A percentile compares a stretch with the other conserved stretches of the same genome.
Conservation (phyloP, 1,140 invertebrate genomes). For the Heliconius nattereri region DNA sequence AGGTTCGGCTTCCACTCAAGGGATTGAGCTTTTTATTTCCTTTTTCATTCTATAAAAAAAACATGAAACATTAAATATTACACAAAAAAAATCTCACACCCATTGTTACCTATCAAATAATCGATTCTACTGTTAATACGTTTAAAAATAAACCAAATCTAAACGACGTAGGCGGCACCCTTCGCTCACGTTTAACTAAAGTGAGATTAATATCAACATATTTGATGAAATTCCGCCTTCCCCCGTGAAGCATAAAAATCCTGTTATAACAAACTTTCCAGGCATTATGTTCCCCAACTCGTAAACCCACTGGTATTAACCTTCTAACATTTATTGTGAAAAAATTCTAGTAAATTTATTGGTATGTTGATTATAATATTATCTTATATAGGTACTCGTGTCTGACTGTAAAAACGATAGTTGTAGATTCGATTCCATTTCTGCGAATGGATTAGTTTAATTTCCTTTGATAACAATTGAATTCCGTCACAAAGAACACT, state of each 20-base stretch:
- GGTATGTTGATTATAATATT: no score
- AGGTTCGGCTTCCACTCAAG: no score
- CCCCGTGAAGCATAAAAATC: background rate
- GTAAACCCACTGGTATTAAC: background rate
- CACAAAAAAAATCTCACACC: background rate
- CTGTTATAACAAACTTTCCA: conserved; percentile 10
- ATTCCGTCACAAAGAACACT: no score
- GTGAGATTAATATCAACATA: conserved; percentile 14
- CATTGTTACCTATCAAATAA: background rate
- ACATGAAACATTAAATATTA: background rate
- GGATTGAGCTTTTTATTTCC: no score
- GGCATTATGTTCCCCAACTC: background rate
- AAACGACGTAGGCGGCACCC: conserved; percentile 1
- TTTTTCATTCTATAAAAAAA: background rate
- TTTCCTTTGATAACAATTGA: no score
- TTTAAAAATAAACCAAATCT: background rate
- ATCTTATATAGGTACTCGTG: no score
- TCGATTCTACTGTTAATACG: background rate
- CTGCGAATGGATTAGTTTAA: no score
- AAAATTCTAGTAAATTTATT: background rate
- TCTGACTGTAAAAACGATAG: no score
- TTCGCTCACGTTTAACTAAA: background rate
- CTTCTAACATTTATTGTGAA: background rate
- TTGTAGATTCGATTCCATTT: no score
- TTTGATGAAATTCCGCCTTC: conserved; percentile 9